phyloP scores from a whole-genome alignment of 1,140 invertebrate genomes.

The Orchestia grillus region DNA sequence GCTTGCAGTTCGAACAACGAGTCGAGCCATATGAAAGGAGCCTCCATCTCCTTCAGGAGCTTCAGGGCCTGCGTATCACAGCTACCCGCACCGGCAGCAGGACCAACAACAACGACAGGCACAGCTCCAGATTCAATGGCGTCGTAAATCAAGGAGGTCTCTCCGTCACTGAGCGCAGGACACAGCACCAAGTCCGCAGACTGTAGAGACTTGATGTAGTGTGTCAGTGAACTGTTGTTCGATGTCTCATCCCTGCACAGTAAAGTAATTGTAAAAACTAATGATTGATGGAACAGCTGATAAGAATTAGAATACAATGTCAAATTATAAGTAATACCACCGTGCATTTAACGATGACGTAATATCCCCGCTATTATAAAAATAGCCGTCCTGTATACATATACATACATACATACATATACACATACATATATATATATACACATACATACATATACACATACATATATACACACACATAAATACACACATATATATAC shows the following conservation, averaged over 20 bases:
- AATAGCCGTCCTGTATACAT: no score
- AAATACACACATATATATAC: no score
- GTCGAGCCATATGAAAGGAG: constrained; percentile 32
- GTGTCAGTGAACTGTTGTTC: not conserved
- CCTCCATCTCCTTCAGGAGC: constrained; percentile 31
- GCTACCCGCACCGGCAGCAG: not conserved
- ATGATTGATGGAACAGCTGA: not conserved
- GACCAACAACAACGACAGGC: not conserved
- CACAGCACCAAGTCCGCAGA: constrained; percentile 18
- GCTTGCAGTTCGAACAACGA: constrained; percentile 17
- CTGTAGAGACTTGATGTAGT: not conserved
- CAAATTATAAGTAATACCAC: no score
- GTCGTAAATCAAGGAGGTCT: not conserved
- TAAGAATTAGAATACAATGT: not conserved
- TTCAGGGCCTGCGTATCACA: not conserved
- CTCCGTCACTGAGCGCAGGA: not conserved
- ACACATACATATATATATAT: no score
- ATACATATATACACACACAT: no score
- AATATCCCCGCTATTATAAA: no score
- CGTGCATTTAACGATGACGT: no score
- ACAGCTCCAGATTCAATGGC: not conserved
- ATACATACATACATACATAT: no score
- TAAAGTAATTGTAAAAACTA: not conserved
- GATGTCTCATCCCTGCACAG: not conserved
- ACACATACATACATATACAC: no score